These are phyloP conservation scores for Eupithecia abbreviata DNA, from an alignment of 2,888 invertebrate genomes.

Conservation along the genomic window DNA sequence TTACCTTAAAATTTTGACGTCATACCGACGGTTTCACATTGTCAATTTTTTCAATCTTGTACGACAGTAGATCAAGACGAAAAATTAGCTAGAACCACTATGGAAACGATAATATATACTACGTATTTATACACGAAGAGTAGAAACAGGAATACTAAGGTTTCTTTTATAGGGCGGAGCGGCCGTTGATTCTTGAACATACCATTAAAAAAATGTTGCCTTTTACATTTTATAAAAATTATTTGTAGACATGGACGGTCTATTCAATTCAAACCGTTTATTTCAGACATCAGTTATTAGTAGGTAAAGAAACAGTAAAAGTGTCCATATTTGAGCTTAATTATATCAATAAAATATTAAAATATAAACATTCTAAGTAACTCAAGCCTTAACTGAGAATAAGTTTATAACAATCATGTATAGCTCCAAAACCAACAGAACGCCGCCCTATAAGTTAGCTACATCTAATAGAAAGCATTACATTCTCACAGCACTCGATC, in stretches of 20 bases:
- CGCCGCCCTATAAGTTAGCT: slow-evolving; percentile 58
- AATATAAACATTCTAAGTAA: background rate
- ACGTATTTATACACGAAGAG: slow-evolving; percentile 73
- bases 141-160: slow-evolving; percentile 73
- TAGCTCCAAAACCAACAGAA: slow-evolving; percentile 59
- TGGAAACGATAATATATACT: slow-evolving; percentile 69
- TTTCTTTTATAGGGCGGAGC: slow-evolving; percentile 61
- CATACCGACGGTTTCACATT: slow-evolving; percentile 37
- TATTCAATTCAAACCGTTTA: background rate
- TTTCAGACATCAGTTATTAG: too few species aligned
- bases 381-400: background rate
- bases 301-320: too few species aligned
- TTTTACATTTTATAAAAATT: background rate
- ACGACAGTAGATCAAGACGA: slow-evolving; percentile 64
- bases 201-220: background rate
- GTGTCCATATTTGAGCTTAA: too few species aligned
- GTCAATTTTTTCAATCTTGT: slow-evolving; percentile 57
- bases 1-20: slow-evolving; percentile 61
- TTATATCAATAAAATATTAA: too few species aligned
- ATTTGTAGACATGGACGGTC: slow-evolving; percentile 64
- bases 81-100: slow-evolving; percentile 72
- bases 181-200: slow-evolving; percentile 56
- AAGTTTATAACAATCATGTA: background rate
- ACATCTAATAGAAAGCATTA: slow-evolving; percentile 74
- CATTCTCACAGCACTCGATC: slow-evolving; percentile 66